Evolutionary conservation across 2,113 vertebrate species (phyloP).

Genomic region (Probosciger aterrimus): DNA sequence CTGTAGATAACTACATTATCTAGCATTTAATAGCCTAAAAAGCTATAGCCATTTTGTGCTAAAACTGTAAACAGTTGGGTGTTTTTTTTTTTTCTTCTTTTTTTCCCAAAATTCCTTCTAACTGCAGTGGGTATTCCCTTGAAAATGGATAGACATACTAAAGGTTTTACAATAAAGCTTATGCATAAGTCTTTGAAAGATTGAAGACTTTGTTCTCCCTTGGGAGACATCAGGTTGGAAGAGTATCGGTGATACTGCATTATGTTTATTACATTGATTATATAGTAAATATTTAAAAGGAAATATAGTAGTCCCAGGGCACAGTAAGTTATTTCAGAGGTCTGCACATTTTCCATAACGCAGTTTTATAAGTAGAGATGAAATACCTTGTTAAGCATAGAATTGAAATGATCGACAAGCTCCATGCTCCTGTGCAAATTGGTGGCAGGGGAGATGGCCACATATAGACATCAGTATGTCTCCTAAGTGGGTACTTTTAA

Average conservation of each 20-base stretch:
- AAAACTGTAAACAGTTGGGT: neutral
- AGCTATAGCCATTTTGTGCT: neutral
- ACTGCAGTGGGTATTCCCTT: neutral
- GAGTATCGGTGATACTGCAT: neutral
- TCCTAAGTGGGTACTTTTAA: neutral
- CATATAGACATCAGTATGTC: neutral
- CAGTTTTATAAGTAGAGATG: constrained; percentile 9
- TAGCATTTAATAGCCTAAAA: neutral
- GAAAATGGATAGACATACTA: neutral
- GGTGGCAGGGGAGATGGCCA: neutral
- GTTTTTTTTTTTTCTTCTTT: too few species aligned
- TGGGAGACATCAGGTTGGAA: neutral
- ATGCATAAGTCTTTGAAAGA: neutral
- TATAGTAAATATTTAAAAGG: constrained; percentile 35
- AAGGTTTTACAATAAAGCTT: neutral
- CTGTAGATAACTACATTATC: neutral
- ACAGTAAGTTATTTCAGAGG: neutral
- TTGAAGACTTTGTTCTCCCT: neutral
- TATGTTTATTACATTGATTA: constrained; percentile 62
- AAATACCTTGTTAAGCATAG: neutral
- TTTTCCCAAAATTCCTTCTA: neutral
- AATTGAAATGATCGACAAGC: neutral
- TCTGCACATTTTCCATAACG: neutral
- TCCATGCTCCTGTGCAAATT: neutral
- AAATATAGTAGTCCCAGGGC: neutral